phyloP scores from a whole-genome alignment of 2,113 vertebrate genomes.

The Laticauda laticaudata region DNA sequence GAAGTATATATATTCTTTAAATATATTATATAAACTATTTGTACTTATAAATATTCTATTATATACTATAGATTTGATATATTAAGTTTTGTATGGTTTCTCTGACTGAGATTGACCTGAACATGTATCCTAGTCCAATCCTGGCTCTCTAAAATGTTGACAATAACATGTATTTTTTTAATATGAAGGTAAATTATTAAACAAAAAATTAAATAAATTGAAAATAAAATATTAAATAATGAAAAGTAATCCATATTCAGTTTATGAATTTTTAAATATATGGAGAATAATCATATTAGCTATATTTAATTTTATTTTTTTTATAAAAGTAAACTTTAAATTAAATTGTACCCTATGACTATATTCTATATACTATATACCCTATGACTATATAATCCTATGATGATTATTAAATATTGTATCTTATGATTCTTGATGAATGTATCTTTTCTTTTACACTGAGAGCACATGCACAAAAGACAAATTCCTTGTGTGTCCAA shows the following conservation, averaged over 20 bases:
- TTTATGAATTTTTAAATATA: background rate
- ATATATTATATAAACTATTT: background rate
- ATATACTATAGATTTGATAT: background rate
- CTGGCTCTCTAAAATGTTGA: background rate
- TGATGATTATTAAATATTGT: too few relatives aligned
- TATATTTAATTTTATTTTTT: too few relatives aligned
- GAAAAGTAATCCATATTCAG: background rate
- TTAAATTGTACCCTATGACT: too few relatives aligned
- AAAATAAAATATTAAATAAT: background rate
- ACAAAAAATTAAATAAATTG: background rate
- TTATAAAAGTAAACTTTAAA: background rate
- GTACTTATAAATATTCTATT: background rate
- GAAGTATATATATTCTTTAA: too few relatives aligned
- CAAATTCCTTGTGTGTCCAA: too few relatives aligned
- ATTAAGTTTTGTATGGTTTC: background rate
- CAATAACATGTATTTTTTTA: background rate
- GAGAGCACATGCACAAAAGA: too few relatives aligned
- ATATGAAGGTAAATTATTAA: background rate
- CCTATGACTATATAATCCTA: too few relatives aligned
- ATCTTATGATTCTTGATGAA: too few relatives aligned
- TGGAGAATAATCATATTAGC: too few relatives aligned
- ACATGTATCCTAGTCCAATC: background rate
- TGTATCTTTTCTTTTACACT: too few relatives aligned
- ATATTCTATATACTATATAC: too few relatives aligned
- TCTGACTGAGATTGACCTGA: background rate